These are phyloP conservation scores for Perodicticus potto DNA, from an alignment of 2,797 vertebrate genomes.

Conservation along the genomic window DNA sequence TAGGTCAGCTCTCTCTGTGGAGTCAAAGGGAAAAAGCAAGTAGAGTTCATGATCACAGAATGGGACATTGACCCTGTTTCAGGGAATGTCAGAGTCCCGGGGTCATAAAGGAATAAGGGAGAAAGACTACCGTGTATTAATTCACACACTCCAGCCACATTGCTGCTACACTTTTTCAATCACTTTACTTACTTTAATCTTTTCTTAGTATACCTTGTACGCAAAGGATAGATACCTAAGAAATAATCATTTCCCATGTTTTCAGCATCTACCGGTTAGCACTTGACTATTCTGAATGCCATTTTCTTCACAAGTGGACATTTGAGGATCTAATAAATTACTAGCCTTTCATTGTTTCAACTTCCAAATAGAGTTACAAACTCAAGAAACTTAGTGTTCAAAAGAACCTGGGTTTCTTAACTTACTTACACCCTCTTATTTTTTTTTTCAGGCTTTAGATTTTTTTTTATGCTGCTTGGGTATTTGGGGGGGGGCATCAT, in stretches of 20 bases:
- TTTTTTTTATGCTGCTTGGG: neutral
- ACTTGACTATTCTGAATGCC: neutral
- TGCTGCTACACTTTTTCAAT: conserved; percentile 12
- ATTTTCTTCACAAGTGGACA: conserved; percentile 73
- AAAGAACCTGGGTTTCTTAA: conserved; percentile 44
- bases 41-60: neutral
- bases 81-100: neutral
- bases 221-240: conserved; percentile 31
- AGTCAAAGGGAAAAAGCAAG: neutral
- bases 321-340: conserved; percentile 67
- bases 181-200: conserved; percentile 61
- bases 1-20: neutral
- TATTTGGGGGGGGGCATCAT: neutral
- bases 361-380: conserved; percentile 71
- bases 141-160: neutral
- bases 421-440: neutral
- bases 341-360: conserved; percentile 76
- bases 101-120: neutral
- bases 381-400: conserved; percentile 65
- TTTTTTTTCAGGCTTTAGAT: conserved; percentile 3
- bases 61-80: neutral
- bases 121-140: neutral
- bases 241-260: neutral
- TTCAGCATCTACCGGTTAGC: conserved; percentile 34
- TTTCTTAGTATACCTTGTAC: conserved; percentile 46